Evolutionary conservation across 2,113 vertebrate species (phyloP).

Genomic region (Atherinomorus stipes): DNA sequence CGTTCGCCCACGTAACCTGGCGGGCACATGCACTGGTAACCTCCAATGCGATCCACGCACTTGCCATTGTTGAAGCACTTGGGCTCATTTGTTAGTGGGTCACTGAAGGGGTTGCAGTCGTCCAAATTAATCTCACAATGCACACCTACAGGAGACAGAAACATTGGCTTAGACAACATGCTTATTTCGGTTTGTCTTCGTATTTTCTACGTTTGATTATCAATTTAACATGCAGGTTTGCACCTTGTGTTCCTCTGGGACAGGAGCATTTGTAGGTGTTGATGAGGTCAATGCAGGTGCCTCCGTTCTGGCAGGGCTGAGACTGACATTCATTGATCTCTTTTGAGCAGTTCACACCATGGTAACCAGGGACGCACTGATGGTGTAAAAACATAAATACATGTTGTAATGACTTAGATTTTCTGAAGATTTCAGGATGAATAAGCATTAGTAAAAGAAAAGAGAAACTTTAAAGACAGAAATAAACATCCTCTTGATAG

Average conservation of each 20-base stretch:
- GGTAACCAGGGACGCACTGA: constrained; percentile 87
- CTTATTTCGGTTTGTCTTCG: not conserved
- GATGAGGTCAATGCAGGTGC: constrained; percentile 96
- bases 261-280: constrained; percentile 99
- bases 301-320: constrained; percentile 94
- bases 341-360: constrained; percentile 94
- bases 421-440: not conserved
- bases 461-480: not conserved
- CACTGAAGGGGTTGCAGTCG: constrained; percentile 90
- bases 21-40: constrained; percentile 92
- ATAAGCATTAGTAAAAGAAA: not conserved
- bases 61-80: constrained; percentile 96
- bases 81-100: constrained; percentile 88
- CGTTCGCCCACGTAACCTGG: constrained; percentile 96
- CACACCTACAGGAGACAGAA: constrained; percentile 82
- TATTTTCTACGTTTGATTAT: not conserved
- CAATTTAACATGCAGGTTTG: not conserved
- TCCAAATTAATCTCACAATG: constrained; percentile 98
- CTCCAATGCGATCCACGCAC: constrained; percentile 93
- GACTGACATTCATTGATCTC: constrained; percentile 98
- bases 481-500: constrained; percentile 5
- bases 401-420: not conserved
- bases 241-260: constrained; percentile 96
- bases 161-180: not conserved
- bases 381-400: not conserved